Conservation (phyloP, 2,797 vertebrate genomes). For the Holocentrus rufus region DNA sequence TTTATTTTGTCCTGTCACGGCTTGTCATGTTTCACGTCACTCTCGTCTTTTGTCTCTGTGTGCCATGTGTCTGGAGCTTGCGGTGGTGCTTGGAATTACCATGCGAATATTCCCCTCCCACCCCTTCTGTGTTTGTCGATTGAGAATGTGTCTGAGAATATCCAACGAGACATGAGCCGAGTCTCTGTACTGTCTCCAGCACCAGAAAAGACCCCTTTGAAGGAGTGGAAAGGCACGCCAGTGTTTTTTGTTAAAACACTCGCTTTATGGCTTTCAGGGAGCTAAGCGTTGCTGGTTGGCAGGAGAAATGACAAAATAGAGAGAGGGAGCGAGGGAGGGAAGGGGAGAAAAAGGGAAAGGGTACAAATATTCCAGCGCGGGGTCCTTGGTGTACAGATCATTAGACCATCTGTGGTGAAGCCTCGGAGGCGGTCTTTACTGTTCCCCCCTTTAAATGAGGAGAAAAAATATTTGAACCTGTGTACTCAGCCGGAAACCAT, state of each 20-base stretch:
- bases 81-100: conserved; percentile 43
- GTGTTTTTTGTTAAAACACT: conserved; percentile 75
- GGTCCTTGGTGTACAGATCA: conserved; percentile 59
- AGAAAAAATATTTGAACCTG: conserved; percentile 69
- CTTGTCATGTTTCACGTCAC: conserved; percentile 25
- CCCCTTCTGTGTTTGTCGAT: conserved; percentile 45
- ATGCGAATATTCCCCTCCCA: conserved; percentile 33
- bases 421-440: conserved; percentile 59
- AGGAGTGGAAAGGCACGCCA: conserved; percentile 63
- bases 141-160: conserved; percentile 61
- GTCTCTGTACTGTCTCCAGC: conserved; percentile 55
- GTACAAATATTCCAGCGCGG: conserved; percentile 56
- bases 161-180: conserved; percentile 57
- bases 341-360: conserved; percentile 35
- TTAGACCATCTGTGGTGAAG: conserved; percentile 54
- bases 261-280: conserved; percentile 69
- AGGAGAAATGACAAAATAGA: conserved; percentile 70
- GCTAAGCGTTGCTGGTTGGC: conserved; percentile 63
- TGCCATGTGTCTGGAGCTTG: conserved; percentile 57
- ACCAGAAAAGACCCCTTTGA: conserved; percentile 69
- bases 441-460: conserved; percentile 55
- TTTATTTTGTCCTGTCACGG: conserved; percentile 14
- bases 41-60: conserved; percentile 31
- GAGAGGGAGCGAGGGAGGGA: conserved; percentile 27
- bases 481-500: conserved; percentile 75